Evolutionary conservation across 2,797 vertebrate species (phyloP).

Genomic region (Sebastes hubbsi): DNA sequence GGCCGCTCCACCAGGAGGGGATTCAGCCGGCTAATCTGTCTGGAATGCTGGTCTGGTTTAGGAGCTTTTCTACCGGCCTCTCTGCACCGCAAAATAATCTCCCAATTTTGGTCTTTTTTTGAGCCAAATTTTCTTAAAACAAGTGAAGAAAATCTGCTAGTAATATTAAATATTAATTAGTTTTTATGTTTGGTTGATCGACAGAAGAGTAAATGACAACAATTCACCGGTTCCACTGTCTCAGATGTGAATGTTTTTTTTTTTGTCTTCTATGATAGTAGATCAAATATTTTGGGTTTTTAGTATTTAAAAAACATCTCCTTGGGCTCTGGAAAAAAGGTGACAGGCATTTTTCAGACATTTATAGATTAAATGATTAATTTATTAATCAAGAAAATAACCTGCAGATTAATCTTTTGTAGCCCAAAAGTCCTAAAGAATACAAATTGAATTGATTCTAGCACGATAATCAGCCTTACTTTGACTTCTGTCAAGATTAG

Average conservation of each 20-base stretch:
- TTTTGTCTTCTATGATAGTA: not conserved
- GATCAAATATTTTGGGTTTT: not conserved
- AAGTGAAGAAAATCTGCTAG: not conserved
- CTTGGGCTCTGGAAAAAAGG: accelerated
- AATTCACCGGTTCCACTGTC: not conserved
- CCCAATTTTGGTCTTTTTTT: not conserved
- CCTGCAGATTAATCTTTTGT: not conserved
- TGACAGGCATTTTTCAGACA: not conserved
- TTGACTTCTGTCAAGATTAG: no score
- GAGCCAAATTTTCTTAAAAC: not conserved
- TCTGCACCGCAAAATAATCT: conserved; percentile 1
- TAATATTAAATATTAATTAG: not conserved
- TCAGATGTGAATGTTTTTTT: not conserved
- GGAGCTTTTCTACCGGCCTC: conserved; percentile 41
- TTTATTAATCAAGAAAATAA: not conserved
- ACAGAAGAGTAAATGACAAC: not conserved
- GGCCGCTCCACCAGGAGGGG: conserved; percentile 52
- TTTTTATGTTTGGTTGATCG: not conserved
- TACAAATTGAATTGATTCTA: no score
- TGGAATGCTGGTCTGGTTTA: conserved; percentile 77
- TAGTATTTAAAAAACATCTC: not conserved
- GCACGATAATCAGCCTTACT: no score
- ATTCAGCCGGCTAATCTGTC: conserved; percentile 78
- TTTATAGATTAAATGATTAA: not conserved
- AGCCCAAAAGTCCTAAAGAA: not conserved